These are phyloP conservation scores for Rotaria socialis DNA, from an alignment of 2,888 invertebrate genomes.

Conservation along the genomic window DNA sequence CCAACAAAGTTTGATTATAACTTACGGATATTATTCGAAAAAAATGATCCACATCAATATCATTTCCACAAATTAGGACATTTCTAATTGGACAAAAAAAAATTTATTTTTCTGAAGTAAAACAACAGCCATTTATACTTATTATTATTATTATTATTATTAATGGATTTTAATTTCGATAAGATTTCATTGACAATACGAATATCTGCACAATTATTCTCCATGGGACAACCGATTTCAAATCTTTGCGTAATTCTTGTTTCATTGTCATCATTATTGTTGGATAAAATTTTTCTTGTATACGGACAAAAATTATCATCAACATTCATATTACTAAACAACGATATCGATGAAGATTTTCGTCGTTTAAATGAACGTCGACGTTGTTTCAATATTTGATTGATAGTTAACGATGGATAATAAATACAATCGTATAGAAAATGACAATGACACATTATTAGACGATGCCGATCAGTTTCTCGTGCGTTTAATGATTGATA, in stretches of 20 bases:
- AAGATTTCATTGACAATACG: background rate
- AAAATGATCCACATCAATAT: background rate
- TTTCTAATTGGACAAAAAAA: background rate
- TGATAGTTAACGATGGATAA: background rate
- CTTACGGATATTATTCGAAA: background rate
- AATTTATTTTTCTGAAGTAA: background rate
- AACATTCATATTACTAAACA: background rate
- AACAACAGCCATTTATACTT: background rate
- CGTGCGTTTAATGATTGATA: background rate
- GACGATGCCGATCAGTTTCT: slow-evolving; percentile 12
- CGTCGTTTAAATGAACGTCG: slow-evolving; percentile 6
- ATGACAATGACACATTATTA: slow-evolving; percentile 35
- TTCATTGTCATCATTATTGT: background rate
- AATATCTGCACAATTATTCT: background rate
- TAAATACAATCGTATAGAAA: slow-evolving; percentile 8
- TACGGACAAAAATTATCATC: slow-evolving; percentile 4
- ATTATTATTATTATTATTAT: background rate
- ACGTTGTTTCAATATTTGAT: background rate
- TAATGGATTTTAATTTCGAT: background rate
- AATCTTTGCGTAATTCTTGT: background rate
- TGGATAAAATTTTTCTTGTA: background rate
- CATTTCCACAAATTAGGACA: background rate
- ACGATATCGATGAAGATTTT: background rate
- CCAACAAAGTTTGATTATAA: background rate
- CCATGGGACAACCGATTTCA: slow-evolving; percentile 19